Conservation (phyloP, 2,113 vertebrate species). For the Melanerpes aurifrons region DNA sequence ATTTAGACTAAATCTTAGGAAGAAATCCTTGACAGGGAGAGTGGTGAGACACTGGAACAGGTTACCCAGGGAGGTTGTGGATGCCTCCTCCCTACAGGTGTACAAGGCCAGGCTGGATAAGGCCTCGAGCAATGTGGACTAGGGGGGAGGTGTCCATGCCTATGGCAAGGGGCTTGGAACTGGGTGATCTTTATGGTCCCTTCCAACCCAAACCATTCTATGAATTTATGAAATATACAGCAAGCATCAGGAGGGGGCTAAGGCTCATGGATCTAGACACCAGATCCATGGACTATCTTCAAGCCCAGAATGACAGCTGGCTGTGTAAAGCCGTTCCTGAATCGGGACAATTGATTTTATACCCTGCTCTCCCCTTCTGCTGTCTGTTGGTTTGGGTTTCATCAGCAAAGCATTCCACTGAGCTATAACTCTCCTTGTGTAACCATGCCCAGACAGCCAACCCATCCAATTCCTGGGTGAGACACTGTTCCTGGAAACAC, state of each 20-base stretch:
- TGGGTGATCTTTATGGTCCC: too few relatives aligned
- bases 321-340: background rate
- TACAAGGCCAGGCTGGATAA: too few relatives aligned
- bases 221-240: too few relatives aligned
- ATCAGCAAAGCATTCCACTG: background rate
- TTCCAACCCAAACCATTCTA: too few relatives aligned
- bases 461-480: background rate
- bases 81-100: too few relatives aligned
- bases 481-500: background rate
- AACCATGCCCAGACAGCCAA: background rate
- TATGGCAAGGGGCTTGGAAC: too few relatives aligned
- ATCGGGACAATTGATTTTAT: background rate
- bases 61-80: too few relatives aligned
- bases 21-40: too few relatives aligned
- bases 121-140: too few relatives aligned
- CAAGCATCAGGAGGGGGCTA: background rate
- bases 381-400: background rate
- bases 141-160: too few relatives aligned
- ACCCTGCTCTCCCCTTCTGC: background rate
- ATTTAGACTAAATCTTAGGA: too few relatives aligned
- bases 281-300: background rate
- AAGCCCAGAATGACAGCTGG: background rate
- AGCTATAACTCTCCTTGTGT: background rate
- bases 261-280: background rate
- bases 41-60: too few relatives aligned